Evolutionary conservation across 1,140 invertebrate species (phyloP), one percentile per base, ranked within the genome.

Genomic region (Drosophila seguyi): DNA sequence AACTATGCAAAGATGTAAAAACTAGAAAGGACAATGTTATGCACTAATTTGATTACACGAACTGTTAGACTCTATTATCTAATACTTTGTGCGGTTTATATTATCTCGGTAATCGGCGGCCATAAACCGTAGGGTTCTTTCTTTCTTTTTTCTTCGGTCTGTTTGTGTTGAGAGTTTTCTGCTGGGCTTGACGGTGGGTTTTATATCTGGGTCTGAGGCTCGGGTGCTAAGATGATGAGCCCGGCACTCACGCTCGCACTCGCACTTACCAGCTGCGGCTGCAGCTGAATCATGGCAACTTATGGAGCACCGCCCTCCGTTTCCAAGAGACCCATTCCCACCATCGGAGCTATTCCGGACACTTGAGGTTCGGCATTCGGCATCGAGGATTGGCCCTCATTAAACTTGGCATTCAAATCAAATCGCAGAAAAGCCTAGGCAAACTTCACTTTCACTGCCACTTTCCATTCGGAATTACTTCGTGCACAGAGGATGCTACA

Each of bases 331-430:
- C 25, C 34, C 13, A 16, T 6, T 22, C 27, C 27, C 56, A 31
- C 6, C 18, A 10, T 34, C 27, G 38, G 3, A 38, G 36, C 66
- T 47, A 55, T 69, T 69, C 31, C 27, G 57, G 48, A 45, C 41
- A 66, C 47, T 67, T 44, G 45, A 41, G 39, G 59, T 42, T 38
- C 59, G 38, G 29, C 57, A 50, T 16, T 55, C 31, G 50, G 45
- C 58, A 75, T 45, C 41, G 62, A n/a, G 62, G 48, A 55, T 71
- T 78, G 74, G 56, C 69, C 44, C 69, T 59, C 69, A 83, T 79
- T 75, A 83, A 41, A 66, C 69, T 62, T 75, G 59, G 73, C 77
- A 85, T 85, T 85, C 74, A 85, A 85, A 85, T 85, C 74, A 74
- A 81, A 85, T 85, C 77, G 61, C 69, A 52, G 22, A 31, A 56